Base-by-base conservation (phyloP, 2,797 vertebrate species). In the Hyperoplus immaculatus region DNA sequence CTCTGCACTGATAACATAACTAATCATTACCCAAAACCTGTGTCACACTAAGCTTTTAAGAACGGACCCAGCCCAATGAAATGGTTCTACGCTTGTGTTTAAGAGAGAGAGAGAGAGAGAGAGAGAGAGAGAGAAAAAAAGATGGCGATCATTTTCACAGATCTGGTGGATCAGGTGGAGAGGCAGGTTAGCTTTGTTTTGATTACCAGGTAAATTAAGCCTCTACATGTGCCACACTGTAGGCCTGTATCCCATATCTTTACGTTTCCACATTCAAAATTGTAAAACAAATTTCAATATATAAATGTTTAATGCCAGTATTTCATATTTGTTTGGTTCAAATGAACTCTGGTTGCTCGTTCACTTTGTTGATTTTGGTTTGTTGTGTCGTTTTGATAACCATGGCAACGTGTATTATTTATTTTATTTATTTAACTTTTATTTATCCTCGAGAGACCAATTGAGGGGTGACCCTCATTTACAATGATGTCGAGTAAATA, bases 1-100 rank as follows among this genome's bases (percentile, higher is more conserved):
- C 79, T 86, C 73, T 49, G 78, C 65, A 69, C 74, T 80, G 94
- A 95, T 95, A 95, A 93, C 88, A 89, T 93, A 90, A 93, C 81
- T 82, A 91, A 94, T 94, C 89, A 89, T 92, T 93, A 93, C 86
- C 81, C 50, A 53, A 81, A 93, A 87, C 81, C 88, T 49, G 79
- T 88, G 87, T 86, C 82, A 84, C 92, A 75, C 84, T 77, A 83
- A 89, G 89, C 88, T 84, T 87, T 88, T 78, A 81, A 87, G 83
- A 82, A 89, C 68, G 38, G 71, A 79, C 83, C 72, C 54, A 73
- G 85, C 76, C 82, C 77, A 67, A 63, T 60, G 69, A 88, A 64
- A 62, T 13, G 18, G 56, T 8, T 18, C 65, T 1, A 12, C 43
- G 18, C 43, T 65, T 6, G 0, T 61, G 66, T 83, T 80, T 60